Evolutionary conservation across 2,888 invertebrate genomes (phyloP).

Genomic region (Pardosa pseudoannulata): DNA sequence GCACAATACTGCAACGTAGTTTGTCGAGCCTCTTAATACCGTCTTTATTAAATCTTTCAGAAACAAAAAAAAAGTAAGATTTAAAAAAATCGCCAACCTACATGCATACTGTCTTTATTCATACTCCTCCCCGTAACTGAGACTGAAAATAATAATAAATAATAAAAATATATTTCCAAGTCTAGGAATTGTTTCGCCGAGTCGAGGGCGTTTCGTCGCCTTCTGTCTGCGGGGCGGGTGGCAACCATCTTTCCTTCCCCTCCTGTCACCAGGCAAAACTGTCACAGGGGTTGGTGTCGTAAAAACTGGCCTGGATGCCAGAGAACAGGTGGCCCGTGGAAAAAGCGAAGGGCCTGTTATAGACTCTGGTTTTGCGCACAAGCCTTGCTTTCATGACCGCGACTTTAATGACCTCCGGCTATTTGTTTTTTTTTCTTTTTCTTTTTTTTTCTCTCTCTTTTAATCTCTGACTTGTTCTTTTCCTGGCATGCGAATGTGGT

Average conservation of each 20-base stretch:
- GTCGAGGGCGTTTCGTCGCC: conserved; percentile 27
- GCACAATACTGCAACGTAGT: too few relatives aligned
- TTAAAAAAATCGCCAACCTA: neutral
- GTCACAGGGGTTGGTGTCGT: conserved; percentile 20
- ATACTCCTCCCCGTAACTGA: neutral
- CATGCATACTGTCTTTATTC: neutral
- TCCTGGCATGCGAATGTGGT: neutral
- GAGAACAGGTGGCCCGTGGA: conserved; percentile 68
- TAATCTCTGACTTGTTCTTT: neutral
- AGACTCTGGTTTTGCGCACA: conserved; percentile 20
- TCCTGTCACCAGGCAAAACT: conserved; percentile 10
- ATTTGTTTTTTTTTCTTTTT: conserved; percentile 20
- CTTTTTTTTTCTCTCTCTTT: too few relatives aligned
- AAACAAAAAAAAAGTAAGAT: too few relatives aligned
- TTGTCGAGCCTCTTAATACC: neutral
- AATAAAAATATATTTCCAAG: neutral
- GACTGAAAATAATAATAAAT: neutral
- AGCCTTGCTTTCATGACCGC: conserved; percentile 45
- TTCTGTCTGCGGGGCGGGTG: conserved; percentile 2
- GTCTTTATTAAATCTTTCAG: neutral
- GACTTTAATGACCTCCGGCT: conserved; percentile 47
- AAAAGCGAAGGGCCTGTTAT: conserved; percentile 18
- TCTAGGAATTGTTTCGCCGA: conserved; percentile 9
- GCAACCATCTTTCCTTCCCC: neutral
- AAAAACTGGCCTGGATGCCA: conserved; percentile 63